Conservation (phyloP, 1,140 invertebrate genomes). For the Arctopsyche grandis region DNA sequence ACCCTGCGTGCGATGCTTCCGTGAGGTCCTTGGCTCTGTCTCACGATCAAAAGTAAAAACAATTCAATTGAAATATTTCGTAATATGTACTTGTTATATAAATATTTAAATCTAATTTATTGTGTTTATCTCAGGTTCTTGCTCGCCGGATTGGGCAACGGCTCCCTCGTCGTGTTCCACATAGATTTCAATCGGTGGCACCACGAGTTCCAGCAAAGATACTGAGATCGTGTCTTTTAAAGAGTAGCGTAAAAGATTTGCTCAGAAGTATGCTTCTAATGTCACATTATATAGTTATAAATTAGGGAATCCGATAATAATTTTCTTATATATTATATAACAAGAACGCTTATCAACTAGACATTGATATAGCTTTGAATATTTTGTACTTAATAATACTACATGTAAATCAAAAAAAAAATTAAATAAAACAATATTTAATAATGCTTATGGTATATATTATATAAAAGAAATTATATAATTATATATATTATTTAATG, state of each 20-base stretch:
- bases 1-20: slow-evolving; percentile 94
- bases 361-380: slow-evolving; percentile 46
- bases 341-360: slow-evolving; percentile 30
- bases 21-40: slow-evolving; percentile 92
- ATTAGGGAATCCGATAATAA: slow-evolving; percentile 49
- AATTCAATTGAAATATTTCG: too few relatives aligned
- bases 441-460: slow-evolving; percentile 10
- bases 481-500: slow-evolving; percentile 20
- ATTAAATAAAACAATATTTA: too few relatives aligned
- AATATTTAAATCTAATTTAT: slow-evolving; percentile 1
- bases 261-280: slow-evolving; percentile 50
- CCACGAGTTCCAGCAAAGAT: slow-evolving; percentile 96
- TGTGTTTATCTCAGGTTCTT: slow-evolving; percentile 81
- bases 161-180: slow-evolving; percentile 98
- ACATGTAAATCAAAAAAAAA: slow-evolving; percentile 23
- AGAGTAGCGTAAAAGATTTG: slow-evolving; percentile 37
- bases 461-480: too few relatives aligned
- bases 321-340: slow-evolving; percentile 42
- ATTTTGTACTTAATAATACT: slow-evolving; percentile 41
- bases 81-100: not conserved
- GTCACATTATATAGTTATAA: slow-evolving; percentile 50
- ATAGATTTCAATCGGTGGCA: slow-evolving; percentile 99
- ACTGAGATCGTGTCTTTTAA: slow-evolving; percentile 65
- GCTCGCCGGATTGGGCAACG: slow-evolving; percentile 94
- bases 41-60: slow-evolving; percentile 98